A percentile compares a stretch with the other conserved stretches of the same genome.
Conservation (phyloP, 2,113 vertebrate species). For the Rhadina sibilatrix region DNA sequence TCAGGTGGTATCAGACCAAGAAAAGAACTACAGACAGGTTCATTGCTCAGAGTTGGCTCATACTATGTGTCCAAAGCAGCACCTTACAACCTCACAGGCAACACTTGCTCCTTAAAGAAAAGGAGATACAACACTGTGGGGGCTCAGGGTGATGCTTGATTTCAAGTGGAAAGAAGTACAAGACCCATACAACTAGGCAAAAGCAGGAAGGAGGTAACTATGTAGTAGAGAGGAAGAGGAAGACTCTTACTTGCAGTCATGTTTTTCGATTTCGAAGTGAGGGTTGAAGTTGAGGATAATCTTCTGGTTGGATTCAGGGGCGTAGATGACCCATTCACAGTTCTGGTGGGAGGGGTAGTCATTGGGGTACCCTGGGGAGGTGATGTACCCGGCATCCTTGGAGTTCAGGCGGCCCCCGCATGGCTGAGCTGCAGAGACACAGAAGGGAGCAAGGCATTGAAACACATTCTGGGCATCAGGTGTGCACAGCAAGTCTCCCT, state of each 20-base stretch:
- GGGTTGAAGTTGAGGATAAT: constrained; percentile 99
- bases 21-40: background rate
- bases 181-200: background rate
- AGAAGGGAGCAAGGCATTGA: constrained; percentile 18
- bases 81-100: background rate
- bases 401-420: constrained; percentile 91
- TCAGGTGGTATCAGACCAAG: background rate
- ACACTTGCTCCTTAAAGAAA: background rate
- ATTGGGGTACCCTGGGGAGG: constrained; percentile 94
- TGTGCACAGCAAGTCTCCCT: background rate
- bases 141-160: background rate
- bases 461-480: background rate
- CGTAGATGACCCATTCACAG: constrained; percentile 93
- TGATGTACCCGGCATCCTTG: constrained; percentile 94
- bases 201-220: background rate
- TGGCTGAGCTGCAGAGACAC: constrained; percentile 69
- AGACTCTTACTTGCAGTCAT: constrained; percentile 92
- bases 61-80: background rate
- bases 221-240: background rate
- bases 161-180: background rate
- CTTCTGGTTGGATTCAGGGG: constrained; percentile 91
- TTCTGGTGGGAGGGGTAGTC: constrained; percentile 97
- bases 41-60: background rate
- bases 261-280: constrained; percentile 96
- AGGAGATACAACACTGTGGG: background rate